A percentile compares a stretch with the other conserved stretches of the same genome.
Conservation (phyloP, 2,888 invertebrate genomes). For the Gortyna flavago region DNA sequence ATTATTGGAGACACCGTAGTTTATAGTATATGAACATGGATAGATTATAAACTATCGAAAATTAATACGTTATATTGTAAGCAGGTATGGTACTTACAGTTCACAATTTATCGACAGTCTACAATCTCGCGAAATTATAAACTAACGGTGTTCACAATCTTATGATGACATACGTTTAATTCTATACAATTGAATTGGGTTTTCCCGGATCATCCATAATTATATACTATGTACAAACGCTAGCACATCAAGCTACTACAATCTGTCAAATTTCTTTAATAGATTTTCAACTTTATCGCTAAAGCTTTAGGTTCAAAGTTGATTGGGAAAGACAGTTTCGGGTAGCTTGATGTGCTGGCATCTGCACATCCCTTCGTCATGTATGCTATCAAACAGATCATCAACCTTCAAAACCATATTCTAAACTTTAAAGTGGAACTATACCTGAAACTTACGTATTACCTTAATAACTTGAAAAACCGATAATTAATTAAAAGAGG, state of each 20-base stretch:
- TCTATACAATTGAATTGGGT: not conserved
- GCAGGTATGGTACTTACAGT: not conserved
- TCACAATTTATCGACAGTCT: not conserved
- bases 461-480: conserved; percentile 2
- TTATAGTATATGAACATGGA: not conserved
- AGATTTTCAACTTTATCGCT: too few species aligned
- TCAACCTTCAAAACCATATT: not conserved
- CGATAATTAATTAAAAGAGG: conserved; percentile 1
- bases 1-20: not conserved
- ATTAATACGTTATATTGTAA: not conserved
- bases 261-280: too few species aligned
- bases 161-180: not conserved
- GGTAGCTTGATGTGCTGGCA: too few species aligned
- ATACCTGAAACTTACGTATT: not conserved
- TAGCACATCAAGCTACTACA: too few species aligned
- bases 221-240: not conserved
- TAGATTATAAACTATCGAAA: not conserved
- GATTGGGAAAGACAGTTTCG: too few species aligned
- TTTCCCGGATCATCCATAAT: not conserved
- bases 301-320: too few species aligned
- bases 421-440: not conserved
- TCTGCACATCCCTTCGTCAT: too few species aligned
- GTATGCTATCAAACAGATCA: not conserved
- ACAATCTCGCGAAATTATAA: not conserved
- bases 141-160: not conserved